Evolutionary conservation across 2,113 vertebrate genomes (phyloP).

Genomic region (Pyrgilauda ruficollis): DNA sequence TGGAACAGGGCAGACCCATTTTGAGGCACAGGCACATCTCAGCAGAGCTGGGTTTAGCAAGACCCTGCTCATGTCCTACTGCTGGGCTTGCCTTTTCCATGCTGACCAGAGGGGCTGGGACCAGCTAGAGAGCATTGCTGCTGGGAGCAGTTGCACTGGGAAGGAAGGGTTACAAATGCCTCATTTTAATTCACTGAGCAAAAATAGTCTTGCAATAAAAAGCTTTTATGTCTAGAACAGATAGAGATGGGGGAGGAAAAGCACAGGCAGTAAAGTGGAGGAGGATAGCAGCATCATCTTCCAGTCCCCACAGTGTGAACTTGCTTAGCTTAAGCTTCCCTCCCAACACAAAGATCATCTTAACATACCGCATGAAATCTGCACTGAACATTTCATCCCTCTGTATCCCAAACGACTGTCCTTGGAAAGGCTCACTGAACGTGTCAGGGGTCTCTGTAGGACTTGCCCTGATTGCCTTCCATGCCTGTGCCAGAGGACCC

Average conservation of each 20-base stretch:
- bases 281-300: not conserved
- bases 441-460: not conserved
- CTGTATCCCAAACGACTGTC: not conserved
- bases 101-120: not conserved
- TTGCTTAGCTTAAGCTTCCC: not conserved
- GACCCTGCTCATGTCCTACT: not conserved
- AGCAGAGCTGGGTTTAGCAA: not conserved
- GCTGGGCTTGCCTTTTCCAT: not conserved
- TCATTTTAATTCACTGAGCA: not conserved
- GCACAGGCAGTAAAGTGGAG: not conserved
- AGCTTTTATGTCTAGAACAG: not conserved
- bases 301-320: not conserved
- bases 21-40: not conserved
- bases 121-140: not conserved
- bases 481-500: not conserved
- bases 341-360: not conserved
- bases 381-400: not conserved
- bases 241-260: not conserved
- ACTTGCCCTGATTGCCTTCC: accelerated
- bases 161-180: not conserved
- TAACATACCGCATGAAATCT: accelerated
- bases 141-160: not conserved
- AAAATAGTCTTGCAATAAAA: not conserved
- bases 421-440: not conserved
- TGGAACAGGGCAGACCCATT: not conserved